phyloP scores from a whole-genome alignment of 1,140 invertebrate genomes.

The Theocolax elegans region DNA sequence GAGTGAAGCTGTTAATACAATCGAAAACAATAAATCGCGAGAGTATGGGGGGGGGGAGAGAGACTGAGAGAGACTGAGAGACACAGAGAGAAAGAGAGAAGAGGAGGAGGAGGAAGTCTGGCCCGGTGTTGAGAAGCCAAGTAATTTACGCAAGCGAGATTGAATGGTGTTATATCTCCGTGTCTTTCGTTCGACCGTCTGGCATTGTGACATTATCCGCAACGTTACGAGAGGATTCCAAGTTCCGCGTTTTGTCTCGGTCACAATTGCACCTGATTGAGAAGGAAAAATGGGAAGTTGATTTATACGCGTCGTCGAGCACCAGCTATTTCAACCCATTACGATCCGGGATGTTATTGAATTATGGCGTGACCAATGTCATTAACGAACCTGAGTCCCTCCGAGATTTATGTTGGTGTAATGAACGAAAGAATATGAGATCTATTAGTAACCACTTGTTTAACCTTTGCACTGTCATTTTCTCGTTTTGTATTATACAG shows the following conservation, averaged over 20 bases:
- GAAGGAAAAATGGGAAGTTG: slow-evolving; percentile 13
- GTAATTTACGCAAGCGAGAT: neutral
- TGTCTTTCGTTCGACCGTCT: neutral
- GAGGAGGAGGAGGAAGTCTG: no score
- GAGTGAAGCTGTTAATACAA: slow-evolving; percentile 5
- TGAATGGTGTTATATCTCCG: neutral
- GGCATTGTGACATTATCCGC: slow-evolving; percentile 5
- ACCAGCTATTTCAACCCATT: no score
- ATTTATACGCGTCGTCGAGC: neutral
- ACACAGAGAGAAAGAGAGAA: no score
- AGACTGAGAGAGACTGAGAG: no score
- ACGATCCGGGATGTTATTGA: neutral
- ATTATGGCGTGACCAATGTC: slow-evolving; percentile 16
- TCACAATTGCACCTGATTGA: slow-evolving; percentile 27
- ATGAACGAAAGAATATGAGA: neutral
- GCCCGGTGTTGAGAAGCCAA: neutral
- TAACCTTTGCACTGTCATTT: neutral
- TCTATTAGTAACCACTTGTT: neutral
- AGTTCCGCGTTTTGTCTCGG: neutral
- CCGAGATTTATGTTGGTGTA: no score
- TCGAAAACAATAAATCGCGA: slow-evolving; percentile 37
- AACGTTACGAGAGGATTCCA: neutral
- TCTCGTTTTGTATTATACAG: neutral
- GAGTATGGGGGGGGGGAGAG: no score
- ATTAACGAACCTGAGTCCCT: neutral